Percentiles rank a stretch among this genome's conserved stretches.
phyloP scores from a whole-genome alignment of 2,113 vertebrate species.

The Nipponia nippon region DNA sequence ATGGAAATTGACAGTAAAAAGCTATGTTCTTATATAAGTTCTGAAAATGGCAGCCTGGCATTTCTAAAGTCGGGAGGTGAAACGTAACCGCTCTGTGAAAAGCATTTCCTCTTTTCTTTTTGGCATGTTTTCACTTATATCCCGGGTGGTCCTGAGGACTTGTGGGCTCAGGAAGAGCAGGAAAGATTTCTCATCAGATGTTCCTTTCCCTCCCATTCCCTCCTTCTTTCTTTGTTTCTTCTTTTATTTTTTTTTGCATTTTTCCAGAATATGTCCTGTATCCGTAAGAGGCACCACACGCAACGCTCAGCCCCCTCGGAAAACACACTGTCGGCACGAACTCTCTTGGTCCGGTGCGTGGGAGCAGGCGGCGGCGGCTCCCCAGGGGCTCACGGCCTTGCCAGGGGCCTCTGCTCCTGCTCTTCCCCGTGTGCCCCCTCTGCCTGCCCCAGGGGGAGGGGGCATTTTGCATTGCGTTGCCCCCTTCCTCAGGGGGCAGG shows the following conservation, averaged over 20 bases:
- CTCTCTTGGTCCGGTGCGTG: fast-evolving
- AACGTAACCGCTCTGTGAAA: slow-evolving; percentile 12
- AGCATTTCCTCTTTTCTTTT: slow-evolving; percentile 34
- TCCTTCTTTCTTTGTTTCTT: background rate
- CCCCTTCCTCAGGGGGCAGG: background rate
- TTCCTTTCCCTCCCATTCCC: background rate
- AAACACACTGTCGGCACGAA: fast-evolving
- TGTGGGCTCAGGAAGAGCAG: slow-evolving; percentile 1
- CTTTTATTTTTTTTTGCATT: fast-evolving
- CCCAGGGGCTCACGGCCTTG: fast-evolving
- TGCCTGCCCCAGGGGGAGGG: background rate
- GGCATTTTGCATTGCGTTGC: background rate
- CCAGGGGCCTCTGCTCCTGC: background rate
- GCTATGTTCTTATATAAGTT: background rate
- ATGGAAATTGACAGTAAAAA: background rate
- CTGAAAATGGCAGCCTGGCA: slow-evolving; percentile 29
- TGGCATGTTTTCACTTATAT: slow-evolving; percentile 38
- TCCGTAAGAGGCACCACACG: fast-evolving
- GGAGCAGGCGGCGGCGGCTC: fast-evolving
- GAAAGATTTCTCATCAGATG: slow-evolving; percentile 5
- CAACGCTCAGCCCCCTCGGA: background rate
- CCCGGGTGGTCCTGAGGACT: slow-evolving; percentile 41
- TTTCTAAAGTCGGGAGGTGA: background rate
- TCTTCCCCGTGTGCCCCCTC: background rate
- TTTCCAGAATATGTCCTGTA: background rate